Evolutionary conservation across 2,797 vertebrate genomes (phyloP).

Genomic region (Fistularia tabacaria): DNA sequence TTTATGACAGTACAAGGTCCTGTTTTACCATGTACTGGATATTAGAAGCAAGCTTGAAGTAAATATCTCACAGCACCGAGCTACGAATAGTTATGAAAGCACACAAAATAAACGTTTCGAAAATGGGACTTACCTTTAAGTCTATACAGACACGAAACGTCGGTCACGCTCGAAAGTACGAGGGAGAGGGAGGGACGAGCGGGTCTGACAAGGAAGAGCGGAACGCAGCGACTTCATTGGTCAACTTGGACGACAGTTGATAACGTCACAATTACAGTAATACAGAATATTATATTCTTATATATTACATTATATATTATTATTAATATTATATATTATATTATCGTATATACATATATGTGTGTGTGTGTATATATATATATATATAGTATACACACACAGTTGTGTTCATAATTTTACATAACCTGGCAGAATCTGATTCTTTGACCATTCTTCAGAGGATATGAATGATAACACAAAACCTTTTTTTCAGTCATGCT

Average conservation of each 20-base stretch:
- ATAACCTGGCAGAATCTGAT: too few relatives aligned
- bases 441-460: too few relatives aligned
- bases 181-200: conserved; percentile 44
- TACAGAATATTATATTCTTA: neutral
- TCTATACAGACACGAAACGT: conserved; percentile 86
- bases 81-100: fast-evolving
- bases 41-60: fast-evolving
- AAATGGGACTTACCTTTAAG: conserved; percentile 80
- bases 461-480: too few relatives aligned
- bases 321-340: neutral
- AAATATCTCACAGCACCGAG: fast-evolving
- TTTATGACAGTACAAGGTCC: neutral
- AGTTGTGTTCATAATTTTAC: too few relatives aligned
- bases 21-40: fast-evolving
- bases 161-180: conserved; percentile 73
- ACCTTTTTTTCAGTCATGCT: too few relatives aligned
- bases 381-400: too few relatives aligned
- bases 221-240: conserved; percentile 56
- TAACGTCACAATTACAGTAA: neutral
- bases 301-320: neutral
- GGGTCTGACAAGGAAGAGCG: neutral
- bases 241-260: neutral
- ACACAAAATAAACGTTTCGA: fast-evolving
- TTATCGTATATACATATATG: too few relatives aligned
- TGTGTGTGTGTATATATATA: too few relatives aligned